A percentile compares a stretch with the other conserved stretches of the same genome.
Evolutionary conservation across 2,797 vertebrate genomes (phyloP).

Genomic region (Rhodeus uyekii): DNA sequence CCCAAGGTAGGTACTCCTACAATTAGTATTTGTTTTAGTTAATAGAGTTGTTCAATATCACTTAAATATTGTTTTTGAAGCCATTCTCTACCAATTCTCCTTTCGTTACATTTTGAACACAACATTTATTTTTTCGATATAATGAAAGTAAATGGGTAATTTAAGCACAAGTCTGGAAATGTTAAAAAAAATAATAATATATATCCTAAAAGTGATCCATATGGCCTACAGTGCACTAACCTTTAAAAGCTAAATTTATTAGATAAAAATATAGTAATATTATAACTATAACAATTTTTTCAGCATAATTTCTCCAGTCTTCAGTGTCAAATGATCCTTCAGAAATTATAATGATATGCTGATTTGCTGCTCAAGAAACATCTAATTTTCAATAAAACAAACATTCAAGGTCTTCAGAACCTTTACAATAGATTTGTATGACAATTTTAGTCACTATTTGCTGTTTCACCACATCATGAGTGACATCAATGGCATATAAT

Average conservation of each 20-base stretch:
- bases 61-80: not conserved
- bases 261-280: too few relatives aligned
- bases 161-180: not conserved
- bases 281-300: too few relatives aligned
- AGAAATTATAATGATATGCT: not conserved
- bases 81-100: not conserved
- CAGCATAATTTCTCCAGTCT: not conserved
- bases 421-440: not conserved
- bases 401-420: not conserved
- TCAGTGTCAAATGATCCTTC: not conserved
- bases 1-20: conserved; percentile 72
- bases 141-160: not conserved
- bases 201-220: not conserved
- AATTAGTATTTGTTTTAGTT: not conserved
- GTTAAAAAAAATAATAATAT: not conserved
- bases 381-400: too few relatives aligned
- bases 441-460: not conserved
- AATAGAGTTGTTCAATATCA: not conserved
- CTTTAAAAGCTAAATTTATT: too few relatives aligned
- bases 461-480: not conserved
- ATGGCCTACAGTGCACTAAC: not conserved
- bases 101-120: not conserved
- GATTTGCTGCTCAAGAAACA: not conserved
- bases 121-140: not conserved
- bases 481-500: not conserved